A percentile compares a stretch with the other conserved stretches of the same genome.
Conservation (phyloP, 2,113 vertebrate species). For the Catharus fuscescens region DNA sequence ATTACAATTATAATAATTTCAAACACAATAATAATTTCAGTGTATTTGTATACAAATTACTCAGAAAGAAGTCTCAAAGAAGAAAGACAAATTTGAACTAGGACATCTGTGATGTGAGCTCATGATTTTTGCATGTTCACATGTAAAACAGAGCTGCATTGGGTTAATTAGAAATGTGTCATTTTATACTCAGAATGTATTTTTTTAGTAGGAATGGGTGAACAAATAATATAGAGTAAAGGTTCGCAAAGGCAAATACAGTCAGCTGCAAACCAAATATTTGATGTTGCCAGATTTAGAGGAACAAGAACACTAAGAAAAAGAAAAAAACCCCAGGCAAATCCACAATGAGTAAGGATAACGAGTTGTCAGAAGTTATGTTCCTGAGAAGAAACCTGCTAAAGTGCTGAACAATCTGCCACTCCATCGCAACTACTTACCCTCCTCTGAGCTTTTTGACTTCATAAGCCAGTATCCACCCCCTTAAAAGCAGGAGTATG, state of each 20-base stretch:
- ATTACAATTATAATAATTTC: neutral
- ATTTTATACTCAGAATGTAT: neutral
- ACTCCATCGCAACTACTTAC: neutral
- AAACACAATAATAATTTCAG: neutral
- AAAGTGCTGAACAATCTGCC: neutral
- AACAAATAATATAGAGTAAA: neutral
- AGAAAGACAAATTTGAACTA: neutral
- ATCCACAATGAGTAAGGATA: neutral
- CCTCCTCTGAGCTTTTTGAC: neutral
- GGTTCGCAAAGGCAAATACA: neutral
- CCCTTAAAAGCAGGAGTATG: neutral
- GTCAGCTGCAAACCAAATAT: neutral
- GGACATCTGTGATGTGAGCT: neutral
- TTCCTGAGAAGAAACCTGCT: neutral
- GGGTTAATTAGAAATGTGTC: neutral
- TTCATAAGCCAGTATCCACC: neutral
- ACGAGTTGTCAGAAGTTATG: neutral
- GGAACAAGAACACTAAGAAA: neutral
- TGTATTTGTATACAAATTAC: neutral
- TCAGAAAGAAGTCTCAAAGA: neutral
- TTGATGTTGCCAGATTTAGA: neutral
- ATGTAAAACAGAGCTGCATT: neutral
- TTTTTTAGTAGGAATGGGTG: neutral
- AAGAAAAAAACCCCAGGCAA: neutral
- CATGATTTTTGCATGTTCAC: neutral